phyloP scores from a whole-genome alignment of 2,113 vertebrate species.

The Thymallus thymallus region DNA sequence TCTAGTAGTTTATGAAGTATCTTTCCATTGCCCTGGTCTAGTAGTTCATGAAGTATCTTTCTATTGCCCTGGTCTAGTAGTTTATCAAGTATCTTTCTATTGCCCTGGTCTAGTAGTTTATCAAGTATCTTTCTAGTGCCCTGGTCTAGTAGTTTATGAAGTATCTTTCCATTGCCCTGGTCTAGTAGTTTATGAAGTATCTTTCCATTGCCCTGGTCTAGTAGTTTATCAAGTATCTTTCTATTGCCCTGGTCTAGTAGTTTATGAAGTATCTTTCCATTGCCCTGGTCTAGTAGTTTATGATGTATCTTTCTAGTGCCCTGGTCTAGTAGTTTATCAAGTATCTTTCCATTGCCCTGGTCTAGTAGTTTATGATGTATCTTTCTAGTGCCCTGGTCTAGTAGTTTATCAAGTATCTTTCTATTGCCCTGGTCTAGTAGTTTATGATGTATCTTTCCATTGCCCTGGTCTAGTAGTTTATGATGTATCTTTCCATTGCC shows the following conservation, averaged over 20 bases:
- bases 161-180: neutral
- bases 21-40: neutral
- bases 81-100: neutral
- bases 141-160: neutral
- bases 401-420: neutral
- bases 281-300: neutral
- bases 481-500: neutral
- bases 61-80: neutral
- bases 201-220: neutral
- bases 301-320: neutral
- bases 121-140: neutral
- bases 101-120: neutral
- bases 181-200: neutral
- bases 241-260: neutral
- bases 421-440: neutral
- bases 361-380: neutral
- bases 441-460: neutral
- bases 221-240: neutral
- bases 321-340: neutral
- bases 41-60: neutral
- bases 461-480: neutral
- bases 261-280: neutral
- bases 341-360: neutral
- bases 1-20: neutral
- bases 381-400: neutral